Percentiles rank a stretch among this genome's conserved stretches.
Conservation (phyloP, 1,140 invertebrate species). For the Dryas iulia region DNA sequence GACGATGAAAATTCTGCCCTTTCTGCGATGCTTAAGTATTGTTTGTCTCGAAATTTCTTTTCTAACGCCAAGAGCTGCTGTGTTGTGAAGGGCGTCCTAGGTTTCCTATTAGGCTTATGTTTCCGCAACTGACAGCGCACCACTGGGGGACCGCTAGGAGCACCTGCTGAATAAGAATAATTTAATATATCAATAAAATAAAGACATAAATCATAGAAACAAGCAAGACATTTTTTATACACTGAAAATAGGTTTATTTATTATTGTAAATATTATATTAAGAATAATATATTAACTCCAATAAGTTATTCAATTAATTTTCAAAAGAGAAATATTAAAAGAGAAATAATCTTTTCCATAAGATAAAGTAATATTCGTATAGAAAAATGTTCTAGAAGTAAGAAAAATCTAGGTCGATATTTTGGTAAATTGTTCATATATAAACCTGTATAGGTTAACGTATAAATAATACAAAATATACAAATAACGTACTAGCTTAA, state of each 20-base stretch:
- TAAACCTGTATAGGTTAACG: too few species aligned
- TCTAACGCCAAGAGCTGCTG: constrained; percentile 96
- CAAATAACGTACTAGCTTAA: too few species aligned
- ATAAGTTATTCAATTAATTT: too few species aligned
- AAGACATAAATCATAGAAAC: background rate
- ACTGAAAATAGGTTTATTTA: too few species aligned
- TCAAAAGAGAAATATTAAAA: too few species aligned
- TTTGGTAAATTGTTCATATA: too few species aligned
- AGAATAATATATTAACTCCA: too few species aligned
- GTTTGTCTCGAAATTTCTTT: constrained; percentile 97
- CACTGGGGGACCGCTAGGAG: constrained; percentile 84
- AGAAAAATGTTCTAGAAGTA: too few species aligned
- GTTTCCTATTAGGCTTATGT: constrained; percentile 97
- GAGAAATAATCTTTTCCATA: too few species aligned
- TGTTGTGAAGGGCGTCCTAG: constrained; percentile 97
- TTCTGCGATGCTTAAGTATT: constrained; percentile 97
- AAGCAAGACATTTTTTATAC: background rate
- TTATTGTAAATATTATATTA: background rate
- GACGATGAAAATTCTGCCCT: constrained; percentile 97
- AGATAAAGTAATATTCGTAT: too few species aligned
- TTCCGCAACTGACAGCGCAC: constrained; percentile 95
- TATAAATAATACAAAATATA: too few species aligned
- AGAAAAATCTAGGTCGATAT: too few species aligned
- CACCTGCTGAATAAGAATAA: constrained; percentile 45
- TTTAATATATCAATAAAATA: background rate